A percentile compares a stretch with the other conserved stretches of the same genome.
phyloP scores from a whole-genome alignment of 2,888 invertebrate species.

The Tipula vernalis region DNA sequence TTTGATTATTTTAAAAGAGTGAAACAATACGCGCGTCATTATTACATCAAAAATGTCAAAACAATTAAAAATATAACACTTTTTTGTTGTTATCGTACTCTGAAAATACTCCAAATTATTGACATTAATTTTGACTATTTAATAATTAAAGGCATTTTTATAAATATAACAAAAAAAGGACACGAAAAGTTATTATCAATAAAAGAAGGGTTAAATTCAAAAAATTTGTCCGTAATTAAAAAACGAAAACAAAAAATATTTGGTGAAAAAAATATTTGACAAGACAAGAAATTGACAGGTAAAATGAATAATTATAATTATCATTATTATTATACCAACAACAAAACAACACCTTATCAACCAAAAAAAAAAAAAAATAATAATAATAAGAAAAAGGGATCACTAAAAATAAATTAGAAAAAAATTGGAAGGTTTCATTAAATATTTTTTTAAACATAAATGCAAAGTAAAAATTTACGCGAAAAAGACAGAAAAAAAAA shows the following conservation, averaged over 20 bases:
- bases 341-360: neutral
- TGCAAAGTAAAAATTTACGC: neutral
- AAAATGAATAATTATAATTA: constrained; percentile 4
- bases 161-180: neutral
- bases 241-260: neutral
- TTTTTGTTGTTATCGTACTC: neutral
- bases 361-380: neutral
- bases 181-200: neutral
- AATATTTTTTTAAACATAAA: neutral
- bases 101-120: neutral
- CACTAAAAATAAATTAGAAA: constrained; percentile 1
- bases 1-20: neutral
- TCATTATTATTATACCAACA: neutral
- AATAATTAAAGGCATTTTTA: neutral
- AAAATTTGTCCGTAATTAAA: neutral
- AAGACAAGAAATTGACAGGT: neutral
- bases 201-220: neutral
- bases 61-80: neutral
- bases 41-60: neutral
- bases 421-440: neutral
- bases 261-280: neutral
- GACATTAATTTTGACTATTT: neutral
- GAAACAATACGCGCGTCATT: neutral
- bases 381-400: neutral
- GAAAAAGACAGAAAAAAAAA: neutral